A percentile compares a stretch with the other conserved stretches of the same genome.
These are phyloP conservation scores for Macrosiphum euphorbiae DNA, from an alignment of 2,888 invertebrate genomes.

Conservation along the genomic window DNA sequence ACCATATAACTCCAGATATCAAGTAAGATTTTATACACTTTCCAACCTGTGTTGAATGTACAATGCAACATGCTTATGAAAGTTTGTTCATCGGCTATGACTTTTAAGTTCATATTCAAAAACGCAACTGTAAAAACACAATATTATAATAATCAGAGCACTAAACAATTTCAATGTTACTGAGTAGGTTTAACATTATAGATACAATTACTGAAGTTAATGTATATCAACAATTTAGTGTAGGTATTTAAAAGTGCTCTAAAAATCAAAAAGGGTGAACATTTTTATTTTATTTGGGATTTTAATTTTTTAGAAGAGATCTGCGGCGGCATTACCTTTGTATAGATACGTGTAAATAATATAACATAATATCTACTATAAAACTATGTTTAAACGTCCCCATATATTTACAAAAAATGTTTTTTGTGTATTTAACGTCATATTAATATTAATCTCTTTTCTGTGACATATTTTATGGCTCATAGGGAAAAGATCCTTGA, in stretches of 20 bases:
- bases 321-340: neutral
- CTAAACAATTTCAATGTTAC: neutral
- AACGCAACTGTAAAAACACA: neutral
- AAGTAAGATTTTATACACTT: neutral
- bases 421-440: slow-evolving; percentile 39
- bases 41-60: neutral
- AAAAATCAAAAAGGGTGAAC: neutral
- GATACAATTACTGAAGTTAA: neutral
- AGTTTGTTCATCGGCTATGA: neutral
- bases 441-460: slow-evolving; percentile 45
- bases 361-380: neutral
- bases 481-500: neutral
- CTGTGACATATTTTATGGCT: slow-evolving; percentile 18
- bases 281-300: neutral
- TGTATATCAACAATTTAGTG: neutral
- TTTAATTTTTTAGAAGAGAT: neutral
- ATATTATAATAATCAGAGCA: neutral
- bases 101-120: neutral
- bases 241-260: neutral
- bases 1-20: neutral
- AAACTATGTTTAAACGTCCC: slow-evolving; percentile 22
- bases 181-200: neutral
- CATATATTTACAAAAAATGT: slow-evolving; percentile 21
- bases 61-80: neutral
- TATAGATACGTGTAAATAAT: neutral